Evolutionary conservation across 2,113 vertebrate species (phyloP), one percentile per base, ranked within the genome.

Genomic region (Sinocyclocheilus grahami): DNA sequence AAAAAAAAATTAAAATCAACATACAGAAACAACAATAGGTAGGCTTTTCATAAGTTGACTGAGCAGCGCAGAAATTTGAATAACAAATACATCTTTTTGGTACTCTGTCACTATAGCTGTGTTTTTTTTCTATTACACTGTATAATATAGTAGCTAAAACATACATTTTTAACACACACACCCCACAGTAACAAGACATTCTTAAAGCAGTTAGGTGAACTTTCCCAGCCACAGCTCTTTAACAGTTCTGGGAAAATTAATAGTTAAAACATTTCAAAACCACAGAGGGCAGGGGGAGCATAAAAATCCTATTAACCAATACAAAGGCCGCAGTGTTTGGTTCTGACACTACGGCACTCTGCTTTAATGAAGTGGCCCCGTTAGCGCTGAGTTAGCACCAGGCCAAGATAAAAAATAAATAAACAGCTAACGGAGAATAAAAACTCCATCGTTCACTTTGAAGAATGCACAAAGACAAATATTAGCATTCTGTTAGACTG

Each of bases 231-330:
- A 39, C 33, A 86, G 55, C 71, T 85, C 20, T 85, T 60, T 83
- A 87, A 85, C 51, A 75, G 75, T 85, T 86, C 37, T 63, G 86
- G 90, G 90, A 92, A 93, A 92, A 91, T 91, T 91, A 93, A 93
- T 89, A 92, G 89, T 89, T 89, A 87, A 92, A 93, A 93, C 24
- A 76, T 84, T 89, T 88, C 88, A 81, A 84, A 92, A 91, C 89
- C 86, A 87, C 89, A 91, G 88, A 90, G 85, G 89, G 89, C 87
- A 86, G 76, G 3, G 48, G 55, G 71, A 88, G 90, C 89, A 93
- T 92, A 93, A 90, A 92, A 95, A 95, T 94, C 93, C 92, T 92
- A 94, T 94, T 94, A 94, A 39, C 53, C 87, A 39, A 88, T 89
- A 94, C 93, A 94, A 94, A 92, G 92, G 89, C 90, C 84, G 78